Conservation (phyloP, 2,797 vertebrate species). For the Pterois miles region DNA sequence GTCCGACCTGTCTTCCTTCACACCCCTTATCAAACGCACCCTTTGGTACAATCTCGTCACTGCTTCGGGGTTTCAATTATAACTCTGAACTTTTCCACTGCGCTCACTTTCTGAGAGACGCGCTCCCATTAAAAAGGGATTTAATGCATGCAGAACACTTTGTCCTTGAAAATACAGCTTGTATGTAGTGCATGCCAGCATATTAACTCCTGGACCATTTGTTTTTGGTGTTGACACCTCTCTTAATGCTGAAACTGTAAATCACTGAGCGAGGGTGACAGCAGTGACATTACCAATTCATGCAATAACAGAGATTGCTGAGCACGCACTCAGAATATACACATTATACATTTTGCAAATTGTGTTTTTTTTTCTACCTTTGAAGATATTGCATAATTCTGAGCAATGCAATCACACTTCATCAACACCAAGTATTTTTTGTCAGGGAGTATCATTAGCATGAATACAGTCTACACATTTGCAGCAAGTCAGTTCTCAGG, state of each 20-base stretch:
- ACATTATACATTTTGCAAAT: conserved; percentile 54
- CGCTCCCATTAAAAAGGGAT: conserved; percentile 24
- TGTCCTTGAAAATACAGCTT: conserved; percentile 59
- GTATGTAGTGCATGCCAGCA: conserved; percentile 56
- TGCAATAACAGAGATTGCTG: conserved; percentile 74
- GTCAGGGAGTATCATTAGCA: conserved; percentile 17
- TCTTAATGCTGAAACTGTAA: conserved; percentile 78
- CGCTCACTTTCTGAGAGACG: conserved; percentile 21
- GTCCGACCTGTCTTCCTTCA: conserved; percentile 18
- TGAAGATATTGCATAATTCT: conserved; percentile 29
- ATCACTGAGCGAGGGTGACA: conserved; percentile 69
- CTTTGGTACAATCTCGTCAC: conserved; percentile 39
- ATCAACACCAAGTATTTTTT: conserved; percentile 29
- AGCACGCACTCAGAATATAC: conserved; percentile 57
- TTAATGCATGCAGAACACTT: conserved; percentile 50
- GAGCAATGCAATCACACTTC: conserved; percentile 44
- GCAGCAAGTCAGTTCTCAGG: not conserved
- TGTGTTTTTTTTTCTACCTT: conserved; percentile 8
- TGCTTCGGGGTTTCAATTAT: conserved; percentile 48
- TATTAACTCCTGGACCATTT: conserved; percentile 70
- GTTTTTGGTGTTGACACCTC: conserved; percentile 74
- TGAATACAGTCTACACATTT: conserved; percentile 33
- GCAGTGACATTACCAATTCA: conserved; percentile 75
- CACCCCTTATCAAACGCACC: conserved; percentile 23
- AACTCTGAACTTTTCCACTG: conserved; percentile 31